These are phyloP conservation scores for Ictalurus punctatus DNA, from an alignment of 2,113 vertebrate genomes.

Conservation along the genomic window DNA sequence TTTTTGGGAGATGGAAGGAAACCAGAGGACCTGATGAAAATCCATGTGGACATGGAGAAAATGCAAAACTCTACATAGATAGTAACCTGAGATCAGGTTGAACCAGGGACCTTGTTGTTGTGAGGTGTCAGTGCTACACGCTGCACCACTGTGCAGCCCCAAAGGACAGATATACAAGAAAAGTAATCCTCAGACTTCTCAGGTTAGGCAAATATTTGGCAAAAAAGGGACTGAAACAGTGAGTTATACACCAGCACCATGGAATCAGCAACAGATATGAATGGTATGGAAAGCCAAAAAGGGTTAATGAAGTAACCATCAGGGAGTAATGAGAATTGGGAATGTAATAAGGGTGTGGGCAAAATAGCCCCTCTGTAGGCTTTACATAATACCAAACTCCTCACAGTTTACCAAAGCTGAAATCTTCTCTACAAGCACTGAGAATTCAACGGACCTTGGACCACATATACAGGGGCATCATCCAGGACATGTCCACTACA, in stretches of 20 bases:
- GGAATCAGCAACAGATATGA: neutral
- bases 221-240: neutral
- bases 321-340: neutral
- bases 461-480: neutral
- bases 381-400: neutral
- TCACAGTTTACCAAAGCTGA: neutral
- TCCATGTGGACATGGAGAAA: neutral
- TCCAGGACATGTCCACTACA: neutral
- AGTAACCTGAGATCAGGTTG: neutral
- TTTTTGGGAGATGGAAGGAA: too few species aligned
- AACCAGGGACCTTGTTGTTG: neutral
- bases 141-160: neutral
- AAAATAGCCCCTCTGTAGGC: neutral
- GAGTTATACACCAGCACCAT: neutral
- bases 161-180: neutral
- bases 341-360: neutral
- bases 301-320: neutral
- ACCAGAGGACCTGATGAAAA: neutral
- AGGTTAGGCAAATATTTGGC: neutral
- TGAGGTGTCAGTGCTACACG: neutral
- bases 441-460: neutral
- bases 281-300: neutral
- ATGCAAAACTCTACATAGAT: neutral
- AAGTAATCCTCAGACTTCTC: neutral
- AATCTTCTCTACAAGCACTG: neutral